Base-by-base conservation (phyloP, 2,113 vertebrate species). In the Brachyhypopomus gauderio region DNA sequence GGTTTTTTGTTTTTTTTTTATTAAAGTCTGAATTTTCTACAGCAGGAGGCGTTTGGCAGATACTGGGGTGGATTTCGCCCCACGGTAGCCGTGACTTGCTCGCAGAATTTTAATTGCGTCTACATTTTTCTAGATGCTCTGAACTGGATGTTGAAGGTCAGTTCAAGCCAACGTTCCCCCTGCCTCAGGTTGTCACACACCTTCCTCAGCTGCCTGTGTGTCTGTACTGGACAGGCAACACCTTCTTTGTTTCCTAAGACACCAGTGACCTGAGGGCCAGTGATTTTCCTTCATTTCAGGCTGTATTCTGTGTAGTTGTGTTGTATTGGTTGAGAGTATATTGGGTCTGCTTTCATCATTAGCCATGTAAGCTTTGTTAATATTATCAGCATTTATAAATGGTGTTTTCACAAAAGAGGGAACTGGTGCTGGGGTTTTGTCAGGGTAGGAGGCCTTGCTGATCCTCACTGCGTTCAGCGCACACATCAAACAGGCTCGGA, bases 281-380 rank as follows among this genome's bases (percentile, higher is more conserved):
- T 58, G 14, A 16, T 20, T 41, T 27, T 41, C 27, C 11, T 22
- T 78, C 62, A 56, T 5, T 41, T 67, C 23, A 66, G 41, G 14
- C 2, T 56, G 17, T 74, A 3, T n/a, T 41, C 30, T 34, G 12
- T n/a, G 27, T 25, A 3, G 30, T 70, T 48, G 12, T 72, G 19
- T 25, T 19, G 38, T 12, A 4, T 71, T 52, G 70, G 64, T 23
- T 73, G 12, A 30, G 71, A n/a, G 70, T 55, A 58, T 64, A 59
- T 64, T n/a, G 48, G 70, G 58, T 64, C 70, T 64, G 25, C 41
- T 36, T 72, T n/a, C 67, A 73, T 3, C 2, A 72, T 72, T 59
- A 72, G 25, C 5, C 59, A 38, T 60, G 62, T 48, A 34, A 16
- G 63, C 48, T 70, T 25, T 69, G 30, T 59, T 41, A 59, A 78